Evolutionary conservation across 2,888 invertebrate species (phyloP).

Genomic region (Eupithecia pulchellata): DNA sequence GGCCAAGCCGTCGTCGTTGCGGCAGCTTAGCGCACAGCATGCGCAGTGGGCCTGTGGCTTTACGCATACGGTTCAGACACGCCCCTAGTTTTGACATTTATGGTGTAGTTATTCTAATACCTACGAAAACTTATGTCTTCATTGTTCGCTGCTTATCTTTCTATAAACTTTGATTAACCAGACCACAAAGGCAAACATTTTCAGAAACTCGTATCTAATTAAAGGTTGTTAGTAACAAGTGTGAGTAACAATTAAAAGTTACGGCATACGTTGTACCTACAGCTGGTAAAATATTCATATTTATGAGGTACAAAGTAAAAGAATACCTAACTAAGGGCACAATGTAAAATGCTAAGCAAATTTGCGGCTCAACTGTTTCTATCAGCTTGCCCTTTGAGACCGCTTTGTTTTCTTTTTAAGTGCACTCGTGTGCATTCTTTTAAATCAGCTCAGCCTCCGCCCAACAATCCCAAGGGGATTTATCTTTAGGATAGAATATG

Average conservation of each 20-base stretch:
- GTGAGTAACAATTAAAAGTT: constrained; percentile 2
- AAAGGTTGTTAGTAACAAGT: constrained; percentile 12
- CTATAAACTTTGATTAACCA: background rate
- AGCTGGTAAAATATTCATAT: background rate
- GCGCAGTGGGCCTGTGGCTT: no score
- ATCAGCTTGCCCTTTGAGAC: background rate
- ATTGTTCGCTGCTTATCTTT: background rate
- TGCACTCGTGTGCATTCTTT: background rate
- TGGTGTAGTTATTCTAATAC: background rate
- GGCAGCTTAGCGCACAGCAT: no score
- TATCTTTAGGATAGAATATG: no score
- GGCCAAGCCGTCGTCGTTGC: no score
- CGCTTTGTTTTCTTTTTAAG: background rate
- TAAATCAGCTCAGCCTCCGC: background rate
- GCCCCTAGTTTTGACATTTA: no score
- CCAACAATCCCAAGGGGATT: no score
- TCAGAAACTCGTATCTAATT: constrained; percentile 12
- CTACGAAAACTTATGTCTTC: background rate
- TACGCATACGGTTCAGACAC: no score
- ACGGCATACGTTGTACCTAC: background rate
- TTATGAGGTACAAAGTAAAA: background rate
- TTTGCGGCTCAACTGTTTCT: background rate
- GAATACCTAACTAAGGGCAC: background rate
- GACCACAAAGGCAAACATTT: background rate
- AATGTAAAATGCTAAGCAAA: background rate